Evolutionary conservation across 2,888 invertebrate species (phyloP).

Genomic region (Automeris io): DNA sequence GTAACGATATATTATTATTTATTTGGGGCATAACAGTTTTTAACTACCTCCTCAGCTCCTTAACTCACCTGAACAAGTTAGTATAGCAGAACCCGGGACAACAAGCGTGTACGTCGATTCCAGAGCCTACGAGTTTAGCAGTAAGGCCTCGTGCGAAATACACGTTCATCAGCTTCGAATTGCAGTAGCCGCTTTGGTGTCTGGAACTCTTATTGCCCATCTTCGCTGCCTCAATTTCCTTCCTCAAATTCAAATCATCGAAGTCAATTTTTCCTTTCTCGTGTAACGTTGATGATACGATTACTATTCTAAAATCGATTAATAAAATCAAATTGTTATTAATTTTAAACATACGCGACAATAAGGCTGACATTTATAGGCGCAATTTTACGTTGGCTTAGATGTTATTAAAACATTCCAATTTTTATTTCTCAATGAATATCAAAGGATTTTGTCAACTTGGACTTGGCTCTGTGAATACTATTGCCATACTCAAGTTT

Average conservation of each 20-base stretch:
- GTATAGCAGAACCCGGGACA: slow-evolving; percentile 91
- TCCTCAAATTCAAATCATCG: slow-evolving; percentile 79
- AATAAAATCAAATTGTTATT: too few species aligned
- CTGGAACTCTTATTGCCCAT: slow-evolving; percentile 38
- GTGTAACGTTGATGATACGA: slow-evolving; percentile 84
- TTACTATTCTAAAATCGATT: slow-evolving; percentile 77
- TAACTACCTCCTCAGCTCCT: too few species aligned
- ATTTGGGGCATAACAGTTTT: too few species aligned
- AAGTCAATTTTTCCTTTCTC: slow-evolving; percentile 82
- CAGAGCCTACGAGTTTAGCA: slow-evolving; percentile 67
- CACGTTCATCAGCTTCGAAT: slow-evolving; percentile 86
- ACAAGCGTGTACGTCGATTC: slow-evolving; percentile 80
- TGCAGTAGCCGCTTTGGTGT: slow-evolving; percentile 80
- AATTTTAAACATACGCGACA: too few species aligned
- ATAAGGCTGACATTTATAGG: too few species aligned
- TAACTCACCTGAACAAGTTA: slow-evolving; percentile 81
- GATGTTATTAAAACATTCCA: too few species aligned
- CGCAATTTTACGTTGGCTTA: too few species aligned
- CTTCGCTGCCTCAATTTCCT: slow-evolving; percentile 57
- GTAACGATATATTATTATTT: too few species aligned
- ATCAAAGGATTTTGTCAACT: too few species aligned
- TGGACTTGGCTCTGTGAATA: too few species aligned
- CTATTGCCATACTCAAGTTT: too few species aligned
- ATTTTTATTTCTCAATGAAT: too few species aligned
- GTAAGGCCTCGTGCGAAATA: slow-evolving; percentile 83